Evolutionary conservation across 2,113 vertebrate species (phyloP).

Genomic region (Pao palembangensis): DNA sequence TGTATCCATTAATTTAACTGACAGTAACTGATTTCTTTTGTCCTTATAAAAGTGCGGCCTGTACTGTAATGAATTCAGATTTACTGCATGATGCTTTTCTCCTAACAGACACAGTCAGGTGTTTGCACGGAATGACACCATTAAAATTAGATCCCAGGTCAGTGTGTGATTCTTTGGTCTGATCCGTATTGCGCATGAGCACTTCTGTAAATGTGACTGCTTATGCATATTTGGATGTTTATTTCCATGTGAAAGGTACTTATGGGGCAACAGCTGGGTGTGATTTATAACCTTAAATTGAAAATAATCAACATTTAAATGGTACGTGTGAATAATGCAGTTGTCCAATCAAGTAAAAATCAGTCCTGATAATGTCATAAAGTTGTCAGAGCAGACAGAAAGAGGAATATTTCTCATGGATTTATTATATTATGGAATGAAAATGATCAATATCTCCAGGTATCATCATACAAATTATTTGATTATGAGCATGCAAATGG

Average conservation of each 20-base stretch:
- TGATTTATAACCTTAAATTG: conserved; percentile 9
- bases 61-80: conserved; percentile 22
- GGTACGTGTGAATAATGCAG: background rate
- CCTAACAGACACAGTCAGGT: conserved; percentile 59
- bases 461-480: too few species aligned
- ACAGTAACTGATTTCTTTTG: too few species aligned
- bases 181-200: conserved; percentile 16
- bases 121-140: conserved; percentile 42
- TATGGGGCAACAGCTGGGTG: conserved; percentile 25
- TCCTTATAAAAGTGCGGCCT: background rate
- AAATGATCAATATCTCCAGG: too few species aligned
- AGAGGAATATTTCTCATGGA: too few species aligned
- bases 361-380: too few species aligned
- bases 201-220: conserved; percentile 5
- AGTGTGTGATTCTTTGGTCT: conserved; percentile 44
- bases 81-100: conserved; percentile 22
- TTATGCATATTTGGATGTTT: conserved; percentile 6
- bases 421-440: too few species aligned
- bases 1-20: too few species aligned
- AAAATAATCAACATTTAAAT: conserved; percentile 11
- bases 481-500: too few species aligned
- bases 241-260: conserved; percentile 30
- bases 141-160: conserved; percentile 68
- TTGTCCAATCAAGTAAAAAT: background rate
- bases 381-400: too few species aligned